These are phyloP conservation scores for Eulacestoma nigropectus DNA, from an alignment of 2,113 vertebrate genomes.

Conservation along the genomic window DNA sequence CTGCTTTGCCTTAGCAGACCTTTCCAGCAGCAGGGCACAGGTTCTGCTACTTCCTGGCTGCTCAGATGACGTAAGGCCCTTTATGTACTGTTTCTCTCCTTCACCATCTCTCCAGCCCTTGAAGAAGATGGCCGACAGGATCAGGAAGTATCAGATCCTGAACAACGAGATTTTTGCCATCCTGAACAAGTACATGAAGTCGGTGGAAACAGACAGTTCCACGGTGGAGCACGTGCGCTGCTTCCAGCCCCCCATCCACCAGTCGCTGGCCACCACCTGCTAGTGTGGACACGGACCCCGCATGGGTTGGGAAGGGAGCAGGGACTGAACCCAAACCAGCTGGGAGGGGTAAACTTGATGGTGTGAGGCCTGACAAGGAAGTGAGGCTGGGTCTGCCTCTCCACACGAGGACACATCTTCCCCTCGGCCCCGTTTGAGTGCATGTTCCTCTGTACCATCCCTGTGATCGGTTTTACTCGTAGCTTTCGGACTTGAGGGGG, in stretches of 20 bases:
- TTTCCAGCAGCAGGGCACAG: neutral
- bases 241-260: conserved; percentile 99
- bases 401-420: neutral
- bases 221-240: conserved; percentile 98
- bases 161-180: conserved; percentile 99
- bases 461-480: conserved; percentile 62
- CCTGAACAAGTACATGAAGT: conserved; percentile 99
- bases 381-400: neutral
- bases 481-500: conserved; percentile 53
- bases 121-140: conserved; percentile 99
- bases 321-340: conserved; percentile 17
- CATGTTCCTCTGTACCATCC: conserved; percentile 73
- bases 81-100: neutral
- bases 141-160: conserved; percentile 98
- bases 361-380: neutral
- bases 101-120: conserved; percentile 78
- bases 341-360: neutral
- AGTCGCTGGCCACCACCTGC: conserved; percentile 97
- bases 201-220: conserved; percentile 96
- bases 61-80: neutral
- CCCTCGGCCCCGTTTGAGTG: conserved; percentile 54
- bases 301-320: neutral
- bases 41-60: neutral
- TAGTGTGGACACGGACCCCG: conserved; percentile 61
- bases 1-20: neutral